These are phyloP conservation scores for Kryptolebias ocellatus DNA, from an alignment of 2,797 vertebrate species.

Conservation along the genomic window DNA sequence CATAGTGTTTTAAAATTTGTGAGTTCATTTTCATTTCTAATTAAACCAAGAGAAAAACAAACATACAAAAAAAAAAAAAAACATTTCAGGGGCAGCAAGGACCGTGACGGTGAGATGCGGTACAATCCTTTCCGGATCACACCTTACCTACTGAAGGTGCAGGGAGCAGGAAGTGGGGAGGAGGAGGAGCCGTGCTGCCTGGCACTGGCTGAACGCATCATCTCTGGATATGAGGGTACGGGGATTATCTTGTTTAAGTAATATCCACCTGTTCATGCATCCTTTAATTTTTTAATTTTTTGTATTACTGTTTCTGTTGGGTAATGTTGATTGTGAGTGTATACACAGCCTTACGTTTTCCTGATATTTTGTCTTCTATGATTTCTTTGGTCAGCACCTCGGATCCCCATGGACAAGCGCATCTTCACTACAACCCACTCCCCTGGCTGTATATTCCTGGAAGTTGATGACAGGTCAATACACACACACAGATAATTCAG, in stretches of 20 bases:
- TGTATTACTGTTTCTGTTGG: no score
- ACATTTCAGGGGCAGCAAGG: constrained; percentile 83
- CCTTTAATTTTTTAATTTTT: no score
- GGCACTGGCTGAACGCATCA: constrained; percentile 87
- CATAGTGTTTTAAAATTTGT: no score
- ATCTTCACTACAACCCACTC: constrained; percentile 95
- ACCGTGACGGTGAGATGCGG: constrained; percentile 78
- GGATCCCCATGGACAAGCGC: constrained; percentile 90
- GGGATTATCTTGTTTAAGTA: not conserved
- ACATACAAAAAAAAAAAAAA: not conserved
- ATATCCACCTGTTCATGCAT: not conserved
- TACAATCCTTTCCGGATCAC: constrained; percentile 88
- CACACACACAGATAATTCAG: not conserved
- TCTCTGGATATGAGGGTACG: constrained; percentile 92
- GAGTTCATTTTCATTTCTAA: not conserved
- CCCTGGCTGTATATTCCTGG: constrained; percentile 91
- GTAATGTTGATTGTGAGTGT: no score
- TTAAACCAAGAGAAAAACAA: not conserved
- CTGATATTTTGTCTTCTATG: not conserved
- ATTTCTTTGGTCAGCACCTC: constrained; percentile 80
- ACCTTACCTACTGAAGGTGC: constrained; percentile 86
- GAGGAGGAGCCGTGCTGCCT: constrained; percentile 88
- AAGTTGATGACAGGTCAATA: constrained; percentile 90
- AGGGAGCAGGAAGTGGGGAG: constrained; percentile 57
- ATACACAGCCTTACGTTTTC: not conserved